Evolutionary conservation across 2,113 vertebrate genomes (phyloP).

Genomic region (Aptenodytes patagonicus): DNA sequence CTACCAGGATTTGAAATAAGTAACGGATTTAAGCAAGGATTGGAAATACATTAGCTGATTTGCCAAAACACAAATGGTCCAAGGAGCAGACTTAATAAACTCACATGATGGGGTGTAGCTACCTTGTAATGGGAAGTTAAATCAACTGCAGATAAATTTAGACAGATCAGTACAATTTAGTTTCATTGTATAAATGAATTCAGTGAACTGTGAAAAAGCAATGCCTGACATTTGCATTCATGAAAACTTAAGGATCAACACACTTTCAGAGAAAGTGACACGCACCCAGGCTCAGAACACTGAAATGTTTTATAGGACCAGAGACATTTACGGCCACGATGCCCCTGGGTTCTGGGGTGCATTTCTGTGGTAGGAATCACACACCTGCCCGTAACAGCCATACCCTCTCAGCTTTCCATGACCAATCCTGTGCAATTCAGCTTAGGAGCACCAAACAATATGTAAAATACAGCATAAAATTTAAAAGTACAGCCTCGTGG

Average conservation of each 20-base stretch:
- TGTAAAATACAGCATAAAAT: background rate
- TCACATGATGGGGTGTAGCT: background rate
- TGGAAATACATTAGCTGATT: background rate
- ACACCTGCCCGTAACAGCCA: background rate
- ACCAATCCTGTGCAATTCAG: background rate
- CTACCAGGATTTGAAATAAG: background rate
- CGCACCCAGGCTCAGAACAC: background rate
- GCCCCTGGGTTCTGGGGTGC: background rate
- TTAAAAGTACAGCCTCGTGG: background rate
- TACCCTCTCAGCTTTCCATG: background rate
- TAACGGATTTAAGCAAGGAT: background rate
- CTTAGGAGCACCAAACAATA: background rate
- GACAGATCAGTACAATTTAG: background rate
- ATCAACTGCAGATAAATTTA: background rate
- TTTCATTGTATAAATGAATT: background rate
- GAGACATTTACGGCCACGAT: background rate
- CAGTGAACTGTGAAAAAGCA: background rate
- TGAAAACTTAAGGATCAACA: background rate
- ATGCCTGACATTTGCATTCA: background rate
- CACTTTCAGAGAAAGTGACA: background rate
- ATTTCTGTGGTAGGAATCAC: background rate
- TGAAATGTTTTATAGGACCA: background rate
- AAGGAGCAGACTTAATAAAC: background rate
- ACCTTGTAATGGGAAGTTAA: background rate
- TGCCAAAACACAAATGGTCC: background rate